phyloP scores from a whole-genome alignment of 2,113 vertebrate genomes.

The Bubo blakistoni region DNA sequence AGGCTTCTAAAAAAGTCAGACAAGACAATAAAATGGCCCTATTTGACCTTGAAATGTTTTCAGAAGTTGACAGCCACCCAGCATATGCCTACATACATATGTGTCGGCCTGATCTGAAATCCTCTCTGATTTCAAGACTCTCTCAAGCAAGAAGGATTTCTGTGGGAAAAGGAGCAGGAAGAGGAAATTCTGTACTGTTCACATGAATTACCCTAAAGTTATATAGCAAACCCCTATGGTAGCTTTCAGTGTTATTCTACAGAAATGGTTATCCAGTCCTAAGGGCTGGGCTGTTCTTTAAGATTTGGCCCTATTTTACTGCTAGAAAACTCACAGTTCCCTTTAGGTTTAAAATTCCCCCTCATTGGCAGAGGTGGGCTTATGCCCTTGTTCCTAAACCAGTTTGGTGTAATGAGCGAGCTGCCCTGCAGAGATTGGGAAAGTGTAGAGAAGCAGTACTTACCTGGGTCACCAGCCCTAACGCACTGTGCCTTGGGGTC shows the following conservation, averaged over 20 bases:
- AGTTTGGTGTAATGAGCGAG: fast-evolving
- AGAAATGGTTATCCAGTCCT: background rate
- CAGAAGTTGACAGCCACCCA: background rate
- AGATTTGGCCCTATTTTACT: background rate
- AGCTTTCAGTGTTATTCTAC: background rate
- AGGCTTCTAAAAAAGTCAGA: background rate
- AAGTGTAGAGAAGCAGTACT: background rate
- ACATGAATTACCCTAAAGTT: background rate
- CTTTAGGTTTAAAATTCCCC: background rate
- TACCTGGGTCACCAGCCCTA: background rate
- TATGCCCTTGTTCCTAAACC: background rate
- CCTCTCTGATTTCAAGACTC: background rate
- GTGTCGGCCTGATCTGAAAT: background rate
- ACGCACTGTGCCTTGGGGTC: background rate
- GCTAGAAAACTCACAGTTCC: background rate
- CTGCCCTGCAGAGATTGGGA: background rate
- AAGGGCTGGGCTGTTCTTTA: background rate
- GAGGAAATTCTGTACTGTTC: background rate
- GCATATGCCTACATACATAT: background rate
- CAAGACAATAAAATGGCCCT: background rate
- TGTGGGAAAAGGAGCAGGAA: background rate
- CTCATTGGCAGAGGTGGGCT: background rate
- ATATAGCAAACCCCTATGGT: background rate
- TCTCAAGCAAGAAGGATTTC: background rate
- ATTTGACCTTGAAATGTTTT: background rate